phyloP scores from a whole-genome alignment of 2,113 vertebrate species.

The Pachypanchax playfairii region DNA sequence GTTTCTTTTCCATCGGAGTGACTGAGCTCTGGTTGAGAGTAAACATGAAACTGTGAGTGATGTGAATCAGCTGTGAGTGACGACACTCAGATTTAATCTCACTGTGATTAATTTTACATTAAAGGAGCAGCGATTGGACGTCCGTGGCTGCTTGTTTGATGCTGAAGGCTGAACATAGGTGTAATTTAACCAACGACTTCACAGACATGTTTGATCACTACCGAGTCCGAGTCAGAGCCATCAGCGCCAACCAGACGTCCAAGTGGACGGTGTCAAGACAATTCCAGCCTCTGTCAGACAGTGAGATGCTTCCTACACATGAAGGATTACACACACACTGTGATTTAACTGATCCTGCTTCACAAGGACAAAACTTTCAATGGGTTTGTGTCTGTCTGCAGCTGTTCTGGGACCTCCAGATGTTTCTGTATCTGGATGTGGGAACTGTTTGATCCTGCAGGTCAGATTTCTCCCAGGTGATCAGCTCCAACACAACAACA shows the following conservation, averaged over 20 bases:
- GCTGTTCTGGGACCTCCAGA: constrained; percentile 67
- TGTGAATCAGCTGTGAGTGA: neutral
- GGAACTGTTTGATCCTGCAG: constrained; percentile 70
- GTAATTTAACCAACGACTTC: constrained; percentile 60
- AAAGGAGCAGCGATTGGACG: constrained; percentile 54
- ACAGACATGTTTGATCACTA: constrained; percentile 21
- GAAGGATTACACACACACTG: neutral
- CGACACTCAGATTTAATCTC: too few species aligned
- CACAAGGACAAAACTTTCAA: too few species aligned
- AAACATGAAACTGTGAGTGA: neutral
- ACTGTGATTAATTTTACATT: neutral
- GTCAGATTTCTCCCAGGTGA: constrained; percentile 23
- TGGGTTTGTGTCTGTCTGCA: constrained; percentile 18
- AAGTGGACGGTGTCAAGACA: constrained; percentile 44
- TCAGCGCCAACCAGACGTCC: constrained; percentile 40
- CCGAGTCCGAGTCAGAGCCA: constrained; percentile 56
- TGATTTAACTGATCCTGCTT: too few species aligned
- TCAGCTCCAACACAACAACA: neutral
- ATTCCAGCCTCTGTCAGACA: constrained; percentile 68
- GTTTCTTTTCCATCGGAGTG: constrained; percentile 1
- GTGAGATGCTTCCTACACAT: constrained; percentile 45
- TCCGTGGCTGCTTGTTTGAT: constrained; percentile 41
- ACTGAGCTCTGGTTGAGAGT: constrained; percentile 10
- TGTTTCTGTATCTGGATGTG: constrained; percentile 66
- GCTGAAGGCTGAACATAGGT: constrained; percentile 49